A percentile compares a stretch with the other conserved stretches of the same genome.
Evolutionary conservation across 2,797 vertebrate species (phyloP).

Genomic region (Odontamblyopus lacepedii): DNA sequence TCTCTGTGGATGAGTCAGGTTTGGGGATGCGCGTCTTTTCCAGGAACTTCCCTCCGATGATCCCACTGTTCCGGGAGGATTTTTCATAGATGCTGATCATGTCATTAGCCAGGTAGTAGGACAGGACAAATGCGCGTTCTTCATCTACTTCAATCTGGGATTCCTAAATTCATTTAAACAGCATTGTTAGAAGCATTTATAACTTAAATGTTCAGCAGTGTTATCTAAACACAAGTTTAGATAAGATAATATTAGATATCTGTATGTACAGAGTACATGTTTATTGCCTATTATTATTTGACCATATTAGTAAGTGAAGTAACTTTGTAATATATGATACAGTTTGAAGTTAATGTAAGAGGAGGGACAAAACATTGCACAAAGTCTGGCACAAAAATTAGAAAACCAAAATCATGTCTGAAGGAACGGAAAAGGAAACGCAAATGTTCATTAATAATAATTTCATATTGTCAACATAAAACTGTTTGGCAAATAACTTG

Average conservation of each 20-base stretch:
- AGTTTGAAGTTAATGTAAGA: too few relatives aligned
- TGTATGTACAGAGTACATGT: neutral
- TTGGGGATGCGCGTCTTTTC: slow-evolving; percentile 82
- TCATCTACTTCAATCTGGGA: slow-evolving; percentile 81
- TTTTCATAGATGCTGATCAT: slow-evolving; percentile 90
- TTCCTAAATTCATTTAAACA: slow-evolving; percentile 71
- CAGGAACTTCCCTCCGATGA: slow-evolving; percentile 86
- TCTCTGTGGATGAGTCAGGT: slow-evolving; percentile 78
- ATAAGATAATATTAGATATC: neutral
- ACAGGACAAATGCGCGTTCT: slow-evolving; percentile 83
- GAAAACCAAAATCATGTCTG: too few relatives aligned
- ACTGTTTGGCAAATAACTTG: too few relatives aligned
- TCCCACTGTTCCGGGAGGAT: slow-evolving; percentile 83
- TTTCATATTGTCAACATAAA: too few relatives aligned
- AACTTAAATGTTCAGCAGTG: neutral
- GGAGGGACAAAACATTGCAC: too few relatives aligned
- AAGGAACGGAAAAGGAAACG: too few relatives aligned
- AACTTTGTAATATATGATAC: too few relatives aligned
- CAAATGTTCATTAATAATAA: too few relatives aligned
- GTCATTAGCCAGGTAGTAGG: slow-evolving; percentile 84
- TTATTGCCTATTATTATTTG: neutral
- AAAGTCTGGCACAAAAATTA: too few relatives aligned
- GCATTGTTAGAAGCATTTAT: neutral
- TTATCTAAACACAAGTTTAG: neutral
- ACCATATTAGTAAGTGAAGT: too few relatives aligned